Evolutionary conservation across 2,797 vertebrate species (phyloP), one percentile per base, ranked within the genome.

Genomic region (Sebastiscus albofasciatus): DNA sequence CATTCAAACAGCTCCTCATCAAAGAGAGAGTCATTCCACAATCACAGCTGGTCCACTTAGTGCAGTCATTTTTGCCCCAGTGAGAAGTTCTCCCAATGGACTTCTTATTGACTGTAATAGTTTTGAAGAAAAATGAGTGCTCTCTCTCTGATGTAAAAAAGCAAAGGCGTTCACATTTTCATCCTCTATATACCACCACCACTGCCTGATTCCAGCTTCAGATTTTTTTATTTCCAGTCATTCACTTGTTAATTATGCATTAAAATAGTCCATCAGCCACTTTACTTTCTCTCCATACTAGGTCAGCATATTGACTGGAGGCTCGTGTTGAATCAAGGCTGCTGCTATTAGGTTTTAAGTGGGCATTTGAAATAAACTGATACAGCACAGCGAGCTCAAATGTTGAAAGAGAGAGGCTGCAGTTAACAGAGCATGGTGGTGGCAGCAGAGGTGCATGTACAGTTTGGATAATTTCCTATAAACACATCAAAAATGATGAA

Each of bases 241-340:
- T 77, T 61, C 61, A 76, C 79, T 77, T 69, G 72, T 86, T 83
- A 85, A 85, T 87, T 77, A 78, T 88, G 65, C 65, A 87, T 86
- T 66, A 76, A 86, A 49, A 71, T 29, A 31, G 14, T 72, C 12
- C 18, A 80, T 13, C 29, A 33, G n/a, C 62, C 60, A 60, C 61
- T 54, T 61, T 34, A 31, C 67, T 76, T 68, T 70, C 67, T n/a
- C 22, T n/a, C 22, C 61, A 78, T 67, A 67, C 59, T 65, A 29
- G 65, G 62, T 73, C 65, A 70, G 74, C 68, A 81, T 73, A 61
- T 69, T 75, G 77, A 79, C 67, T 72, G 54, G 61, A 70, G 56
- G 33, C 70, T 60, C 22, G 8, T 62, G n/a, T 33, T 69, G 71
- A 79, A 80, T 75, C 58, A 69, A 72, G 31, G 64, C 68, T n/a